A percentile compares a stretch with the other conserved stretches of the same genome.
Evolutionary conservation across 2,888 invertebrate species (phyloP).

Genomic region (Synanthedon tipuliformis): DNA sequence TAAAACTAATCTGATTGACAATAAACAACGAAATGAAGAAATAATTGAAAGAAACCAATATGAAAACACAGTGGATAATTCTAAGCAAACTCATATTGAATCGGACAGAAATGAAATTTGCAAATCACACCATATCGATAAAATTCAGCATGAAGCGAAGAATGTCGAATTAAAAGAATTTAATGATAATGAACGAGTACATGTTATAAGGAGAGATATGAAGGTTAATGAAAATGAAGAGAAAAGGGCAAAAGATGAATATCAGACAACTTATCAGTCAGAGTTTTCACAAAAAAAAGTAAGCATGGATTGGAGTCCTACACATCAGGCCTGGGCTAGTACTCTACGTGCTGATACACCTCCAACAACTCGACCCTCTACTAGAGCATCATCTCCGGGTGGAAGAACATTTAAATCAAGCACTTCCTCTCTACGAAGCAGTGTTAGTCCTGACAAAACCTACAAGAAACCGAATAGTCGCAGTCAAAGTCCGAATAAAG

Average conservation of each 20-base stretch:
- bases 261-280: conserved; percentile 72
- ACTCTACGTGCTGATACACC: conserved; percentile 77
- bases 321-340: conserved; percentile 82
- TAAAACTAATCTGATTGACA: conserved; percentile 1
- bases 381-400: conserved; percentile 69
- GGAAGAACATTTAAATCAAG: conserved; percentile 65
- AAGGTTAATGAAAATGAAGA: conserved; percentile 34
- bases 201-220: conserved; percentile 25
- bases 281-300: conserved; percentile 70
- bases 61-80: conserved; percentile 8
- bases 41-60: conserved; percentile 8
- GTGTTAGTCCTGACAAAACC: conserved; percentile 60
- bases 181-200: conserved; percentile 20
- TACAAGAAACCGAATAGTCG: conserved; percentile 43
- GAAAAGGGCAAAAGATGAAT: conserved; percentile 49
- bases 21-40: conserved; percentile 1
- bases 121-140: conserved; percentile 13
- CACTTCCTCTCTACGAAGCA: conserved; percentile 65
- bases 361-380: conserved; percentile 53
- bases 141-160: neutral
- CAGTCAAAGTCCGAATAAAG: conserved; percentile 35
- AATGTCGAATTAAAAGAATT: conserved; percentile 15
- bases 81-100: conserved; percentile 13
- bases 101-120: conserved; percentile 15
- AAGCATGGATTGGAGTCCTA: conserved; percentile 75